Evolutionary conservation across 2,888 invertebrate species (phyloP).

Genomic region (Agriopis marginaria): DNA sequence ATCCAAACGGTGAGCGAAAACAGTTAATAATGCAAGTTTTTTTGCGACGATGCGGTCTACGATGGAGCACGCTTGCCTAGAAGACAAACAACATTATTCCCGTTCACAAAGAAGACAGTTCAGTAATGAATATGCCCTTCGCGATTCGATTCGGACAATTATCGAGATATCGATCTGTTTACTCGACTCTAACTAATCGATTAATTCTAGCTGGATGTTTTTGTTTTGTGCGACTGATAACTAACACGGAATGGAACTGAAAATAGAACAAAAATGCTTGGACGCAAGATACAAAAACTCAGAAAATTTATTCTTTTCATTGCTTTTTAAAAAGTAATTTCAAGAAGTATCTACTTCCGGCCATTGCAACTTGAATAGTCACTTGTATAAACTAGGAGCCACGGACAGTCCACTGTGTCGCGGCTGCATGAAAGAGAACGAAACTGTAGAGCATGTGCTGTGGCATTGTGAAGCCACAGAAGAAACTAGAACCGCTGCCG

Average conservation of each 20-base stretch:
- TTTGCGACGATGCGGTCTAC: too few species aligned
- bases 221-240: slow-evolving; percentile 24
- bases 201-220: slow-evolving; percentile 38
- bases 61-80: too few species aligned
- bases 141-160: slow-evolving; percentile 43
- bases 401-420: too few species aligned
- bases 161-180: slow-evolving; percentile 56
- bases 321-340: background rate
- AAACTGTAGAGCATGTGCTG: too few species aligned
- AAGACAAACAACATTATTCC: slow-evolving; percentile 30
- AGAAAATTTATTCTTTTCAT: background rate
- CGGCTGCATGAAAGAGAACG: too few species aligned
- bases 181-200: slow-evolving; percentile 43
- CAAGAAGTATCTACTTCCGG: too few species aligned
- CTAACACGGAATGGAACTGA: slow-evolving; percentile 1
- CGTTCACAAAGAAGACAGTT: slow-evolving; percentile 17
- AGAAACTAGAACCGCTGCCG: too few species aligned
- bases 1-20: too few species aligned
- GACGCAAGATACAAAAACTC: background rate
- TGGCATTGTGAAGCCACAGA: too few species aligned
- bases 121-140: slow-evolving; percentile 41
- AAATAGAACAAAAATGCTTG: background rate
- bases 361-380: too few species aligned
- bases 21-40: too few species aligned
- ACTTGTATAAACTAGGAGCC: too few species aligned